phyloP scores from a whole-genome alignment of 1,140 invertebrate genomes.

The Pachypsylla venusta region DNA sequence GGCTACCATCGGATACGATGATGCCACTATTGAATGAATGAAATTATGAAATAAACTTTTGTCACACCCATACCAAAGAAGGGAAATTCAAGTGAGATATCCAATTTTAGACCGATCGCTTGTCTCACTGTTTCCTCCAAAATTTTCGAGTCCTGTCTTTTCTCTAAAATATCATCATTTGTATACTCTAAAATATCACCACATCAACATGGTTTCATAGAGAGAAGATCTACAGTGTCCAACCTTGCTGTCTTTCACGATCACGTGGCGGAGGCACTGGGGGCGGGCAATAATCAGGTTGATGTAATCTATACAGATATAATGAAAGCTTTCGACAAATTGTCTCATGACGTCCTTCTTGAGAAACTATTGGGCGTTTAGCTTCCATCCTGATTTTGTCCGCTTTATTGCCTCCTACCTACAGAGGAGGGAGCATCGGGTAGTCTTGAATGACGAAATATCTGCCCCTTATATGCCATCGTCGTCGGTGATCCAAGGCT shows the following conservation, averaged over 20 bases:
- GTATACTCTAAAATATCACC: neutral
- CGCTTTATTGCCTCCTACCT: constrained; percentile 5
- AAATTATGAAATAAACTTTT: too few species aligned
- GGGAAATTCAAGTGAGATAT: neutral
- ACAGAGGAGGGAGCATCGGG: neutral
- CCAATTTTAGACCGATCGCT: neutral
- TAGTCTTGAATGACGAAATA: neutral
- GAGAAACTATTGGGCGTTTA: neutral
- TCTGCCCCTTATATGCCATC: neutral
- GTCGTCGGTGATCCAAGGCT: constrained; percentile 4
- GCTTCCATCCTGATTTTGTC: neutral
- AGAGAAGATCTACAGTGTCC: neutral
- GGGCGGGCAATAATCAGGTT: neutral
- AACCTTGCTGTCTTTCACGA: constrained; percentile 5
- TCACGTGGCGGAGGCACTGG: neutral
- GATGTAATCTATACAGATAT: constrained; percentile 8
- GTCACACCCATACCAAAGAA: constrained; percentile 8
- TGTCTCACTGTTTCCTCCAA: neutral
- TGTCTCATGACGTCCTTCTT: neutral
- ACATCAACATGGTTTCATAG: constrained; percentile 4
- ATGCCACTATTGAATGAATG: too few species aligned
- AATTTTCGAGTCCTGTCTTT: neutral
- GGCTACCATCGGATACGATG: too few species aligned
- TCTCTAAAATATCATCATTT: neutral
- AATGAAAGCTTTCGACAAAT: neutral